A percentile compares a stretch with the other conserved stretches of the same genome.
Conservation (phyloP, 1,140 invertebrate species). For the Conus betulinus region DNA sequence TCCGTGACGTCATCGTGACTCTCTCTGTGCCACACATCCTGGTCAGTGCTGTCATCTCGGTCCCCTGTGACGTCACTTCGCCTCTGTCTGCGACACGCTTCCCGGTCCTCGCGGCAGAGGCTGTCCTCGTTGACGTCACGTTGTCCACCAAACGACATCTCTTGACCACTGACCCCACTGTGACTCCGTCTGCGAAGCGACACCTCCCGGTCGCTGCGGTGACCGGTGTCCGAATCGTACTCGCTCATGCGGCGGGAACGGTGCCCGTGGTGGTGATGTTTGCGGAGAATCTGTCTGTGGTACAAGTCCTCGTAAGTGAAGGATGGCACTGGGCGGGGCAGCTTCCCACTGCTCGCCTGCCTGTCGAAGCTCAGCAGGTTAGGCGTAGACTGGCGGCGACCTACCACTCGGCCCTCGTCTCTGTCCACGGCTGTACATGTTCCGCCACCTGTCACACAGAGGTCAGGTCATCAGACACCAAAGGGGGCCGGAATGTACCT, state of each 20-base stretch:
- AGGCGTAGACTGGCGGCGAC: conserved; percentile 44
- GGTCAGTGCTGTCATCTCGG: no score
- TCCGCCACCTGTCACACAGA: no score
- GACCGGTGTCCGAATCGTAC: conserved; percentile 73
- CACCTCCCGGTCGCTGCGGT: conserved; percentile 69
- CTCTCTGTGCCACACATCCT: no score
- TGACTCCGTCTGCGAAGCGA: conserved; percentile 50
- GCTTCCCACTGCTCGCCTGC: background rate
- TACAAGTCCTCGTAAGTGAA: conserved; percentile 51
- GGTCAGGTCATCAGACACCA: no score
- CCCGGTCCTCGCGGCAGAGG: no score
- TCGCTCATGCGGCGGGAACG: conserved; percentile 57
- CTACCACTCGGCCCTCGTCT: background rate
- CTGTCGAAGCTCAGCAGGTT: conserved; percentile 26
- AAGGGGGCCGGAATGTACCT: no score
- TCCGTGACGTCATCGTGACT: no score
- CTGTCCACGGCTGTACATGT: background rate
- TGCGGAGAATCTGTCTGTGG: conserved; percentile 43
- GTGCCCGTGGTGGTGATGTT: conserved; percentile 43
- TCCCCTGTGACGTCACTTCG: no score
- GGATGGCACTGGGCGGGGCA: conserved; percentile 30
- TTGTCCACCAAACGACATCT: no score
- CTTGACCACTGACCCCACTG: conserved; percentile 1
- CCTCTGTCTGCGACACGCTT: no score
- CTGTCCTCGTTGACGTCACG: no score